These are phyloP conservation scores for Sarcophaga variegata DNA, from an alignment of 2,888 invertebrate species.

Conservation along the genomic window DNA sequence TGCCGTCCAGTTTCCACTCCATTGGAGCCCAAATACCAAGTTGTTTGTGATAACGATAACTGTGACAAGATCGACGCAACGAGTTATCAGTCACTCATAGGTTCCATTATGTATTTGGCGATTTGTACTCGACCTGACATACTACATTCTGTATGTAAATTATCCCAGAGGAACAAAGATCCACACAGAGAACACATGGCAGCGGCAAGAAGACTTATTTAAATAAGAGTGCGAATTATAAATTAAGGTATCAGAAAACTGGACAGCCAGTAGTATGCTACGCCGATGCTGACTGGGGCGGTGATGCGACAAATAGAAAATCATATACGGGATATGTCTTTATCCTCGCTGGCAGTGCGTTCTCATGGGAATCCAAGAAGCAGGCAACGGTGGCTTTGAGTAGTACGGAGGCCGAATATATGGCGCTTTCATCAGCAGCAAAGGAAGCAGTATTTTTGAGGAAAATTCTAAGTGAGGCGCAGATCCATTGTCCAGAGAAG, in stretches of 20 bases:
- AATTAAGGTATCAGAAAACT: conserved; percentile 62
- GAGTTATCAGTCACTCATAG: conserved; percentile 66
- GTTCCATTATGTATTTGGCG: conserved; percentile 66
- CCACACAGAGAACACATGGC: conserved; percentile 70
- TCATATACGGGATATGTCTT: conserved; percentile 67
- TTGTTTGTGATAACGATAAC: conserved; percentile 51
- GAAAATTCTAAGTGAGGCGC: conserved; percentile 14
- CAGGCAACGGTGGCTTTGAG: conserved; percentile 62
- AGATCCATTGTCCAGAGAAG: not conserved
- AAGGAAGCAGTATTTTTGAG: conserved; percentile 19
- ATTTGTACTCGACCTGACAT: conserved; percentile 68
- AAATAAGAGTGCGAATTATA: conserved; percentile 56
- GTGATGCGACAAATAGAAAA: conserved; percentile 61
- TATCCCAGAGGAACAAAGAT: conserved; percentile 69
- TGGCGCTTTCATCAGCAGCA: conserved; percentile 15
- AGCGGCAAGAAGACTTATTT: conserved; percentile 70
- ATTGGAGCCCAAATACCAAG: conserved; percentile 66
- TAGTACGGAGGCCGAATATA: conserved; percentile 35
- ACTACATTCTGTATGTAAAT: conserved; percentile 68
- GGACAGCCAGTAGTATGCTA: conserved; percentile 60
- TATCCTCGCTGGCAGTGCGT: conserved; percentile 54
- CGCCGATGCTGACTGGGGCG: conserved; percentile 71
- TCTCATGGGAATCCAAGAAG: conserved; percentile 67
- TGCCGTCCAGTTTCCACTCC: conserved; percentile 67
- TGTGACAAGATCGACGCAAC: conserved; percentile 45